These are phyloP conservation scores for Lordiphosa mommai DNA, from an alignment of 1,140 invertebrate species.

Conservation along the genomic window DNA sequence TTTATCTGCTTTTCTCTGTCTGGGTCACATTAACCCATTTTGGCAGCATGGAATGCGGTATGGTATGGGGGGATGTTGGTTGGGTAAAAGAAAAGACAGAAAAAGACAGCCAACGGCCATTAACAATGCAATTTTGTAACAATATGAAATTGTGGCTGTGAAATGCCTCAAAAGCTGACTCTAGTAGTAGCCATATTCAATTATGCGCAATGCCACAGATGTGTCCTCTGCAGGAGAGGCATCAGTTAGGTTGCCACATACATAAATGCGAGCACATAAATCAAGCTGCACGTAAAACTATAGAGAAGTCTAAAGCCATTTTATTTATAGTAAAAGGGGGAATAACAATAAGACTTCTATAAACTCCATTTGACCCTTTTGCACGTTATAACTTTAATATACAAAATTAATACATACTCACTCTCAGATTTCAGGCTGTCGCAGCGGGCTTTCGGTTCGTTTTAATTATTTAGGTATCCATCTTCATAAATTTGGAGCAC, in stretches of 20 bases:
- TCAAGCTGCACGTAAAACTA: conserved; percentile 44
- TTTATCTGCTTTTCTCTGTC: not conserved
- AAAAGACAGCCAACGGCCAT: conserved; percentile 33
- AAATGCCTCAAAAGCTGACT: conserved; percentile 32
- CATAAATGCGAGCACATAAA: conserved; percentile 24
- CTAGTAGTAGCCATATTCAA: conserved; percentile 33
- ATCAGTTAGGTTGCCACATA: not conserved
- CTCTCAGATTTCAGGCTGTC: not conserved
- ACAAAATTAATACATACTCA: not conserved
- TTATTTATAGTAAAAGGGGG: not conserved
- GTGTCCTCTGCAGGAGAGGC: not conserved
- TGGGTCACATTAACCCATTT: conserved; percentile 41
- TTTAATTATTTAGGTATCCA: conserved; percentile 27
- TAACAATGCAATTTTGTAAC: conserved; percentile 61
- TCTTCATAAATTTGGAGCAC: conserved; percentile 20
- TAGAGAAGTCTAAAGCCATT: conserved; percentile 16
- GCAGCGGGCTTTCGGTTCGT: not conserved
- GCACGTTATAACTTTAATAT: not conserved
- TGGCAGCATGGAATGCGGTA: conserved; percentile 2
- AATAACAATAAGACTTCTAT: no score
- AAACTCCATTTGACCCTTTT: no score
- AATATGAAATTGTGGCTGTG: conserved; percentile 48
- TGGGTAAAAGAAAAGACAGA: not conserved
- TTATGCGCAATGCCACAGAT: conserved; percentile 47
- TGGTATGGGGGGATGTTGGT: no score